phyloP scores from a whole-genome alignment of 37 sponge, comb jelly and placozoan genomes.

The Beroe ovata region DNA sequence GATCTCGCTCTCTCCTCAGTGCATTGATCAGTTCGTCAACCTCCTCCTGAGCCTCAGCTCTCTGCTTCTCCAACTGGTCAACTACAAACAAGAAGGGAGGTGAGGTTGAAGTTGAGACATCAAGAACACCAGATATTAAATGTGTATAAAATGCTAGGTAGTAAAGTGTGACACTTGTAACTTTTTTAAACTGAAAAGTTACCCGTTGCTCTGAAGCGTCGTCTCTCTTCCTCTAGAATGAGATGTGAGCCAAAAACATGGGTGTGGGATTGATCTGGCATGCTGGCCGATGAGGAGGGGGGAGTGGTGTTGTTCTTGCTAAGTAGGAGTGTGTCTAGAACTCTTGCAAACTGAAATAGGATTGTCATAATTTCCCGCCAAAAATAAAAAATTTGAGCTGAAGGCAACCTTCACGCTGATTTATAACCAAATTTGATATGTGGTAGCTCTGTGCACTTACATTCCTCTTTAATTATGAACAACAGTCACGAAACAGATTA shows the following conservation, averaged over 20 bases:
- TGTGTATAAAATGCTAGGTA: too few relatives aligned
- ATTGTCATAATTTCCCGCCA: background rate
- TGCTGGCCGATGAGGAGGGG: too few relatives aligned
- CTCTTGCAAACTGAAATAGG: background rate
- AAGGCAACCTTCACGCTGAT: too few relatives aligned
- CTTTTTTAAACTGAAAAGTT: too few relatives aligned
- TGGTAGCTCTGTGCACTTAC: too few relatives aligned
- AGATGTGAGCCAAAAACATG: slow-evolving; percentile 4
- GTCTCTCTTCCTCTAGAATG: slow-evolving; percentile 49
- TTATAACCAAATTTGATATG: too few relatives aligned
- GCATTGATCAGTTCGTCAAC: slow-evolving; percentile 65
- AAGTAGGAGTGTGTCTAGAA: background rate
- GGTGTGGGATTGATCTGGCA: slow-evolving; percentile 20
- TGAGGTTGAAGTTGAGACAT: too few relatives aligned
- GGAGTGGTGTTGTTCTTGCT: background rate
- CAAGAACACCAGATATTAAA: too few relatives aligned
- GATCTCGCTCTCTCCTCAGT: slow-evolving; percentile 44
- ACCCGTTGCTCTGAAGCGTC: slow-evolving; percentile 55
- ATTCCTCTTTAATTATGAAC: too few relatives aligned
- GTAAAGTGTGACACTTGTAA: too few relatives aligned
- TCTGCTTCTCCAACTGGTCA: slow-evolving; percentile 48
- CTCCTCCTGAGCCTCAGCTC: slow-evolving; percentile 66
- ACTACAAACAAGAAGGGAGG: slow-evolving; percentile 1
- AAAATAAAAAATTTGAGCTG: too few relatives aligned
- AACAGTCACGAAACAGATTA: too few relatives aligned